Evolutionary conservation across 2,113 vertebrate genomes (phyloP).

Genomic region (Aphyosemion australe): DNA sequence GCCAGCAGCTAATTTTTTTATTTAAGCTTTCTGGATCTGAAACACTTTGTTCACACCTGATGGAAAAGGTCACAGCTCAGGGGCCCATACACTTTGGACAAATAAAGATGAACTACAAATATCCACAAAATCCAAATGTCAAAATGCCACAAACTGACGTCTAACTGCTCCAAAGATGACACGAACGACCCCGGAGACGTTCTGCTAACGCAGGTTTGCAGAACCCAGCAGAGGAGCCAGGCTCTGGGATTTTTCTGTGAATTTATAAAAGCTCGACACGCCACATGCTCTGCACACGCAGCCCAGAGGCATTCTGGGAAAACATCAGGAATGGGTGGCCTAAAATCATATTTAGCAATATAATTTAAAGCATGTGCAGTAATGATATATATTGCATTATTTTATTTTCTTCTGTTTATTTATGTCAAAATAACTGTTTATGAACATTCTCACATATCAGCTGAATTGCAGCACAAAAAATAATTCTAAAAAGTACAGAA

Average conservation of each 20-base stretch:
- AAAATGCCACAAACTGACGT: background rate
- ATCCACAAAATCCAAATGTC: too few species aligned
- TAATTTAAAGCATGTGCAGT: too few species aligned
- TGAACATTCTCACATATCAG: too few species aligned
- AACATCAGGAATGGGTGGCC: background rate
- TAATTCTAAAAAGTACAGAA: too few species aligned
- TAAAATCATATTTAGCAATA: too few species aligned
- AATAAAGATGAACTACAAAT: background rate
- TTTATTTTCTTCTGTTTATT: too few species aligned
- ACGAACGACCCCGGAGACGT: slow-evolving; percentile 20
- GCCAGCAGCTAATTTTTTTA: too few species aligned
- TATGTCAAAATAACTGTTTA: too few species aligned
- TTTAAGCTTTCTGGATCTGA: background rate
- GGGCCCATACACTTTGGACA: slow-evolving; percentile 3
- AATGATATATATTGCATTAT: too few species aligned
- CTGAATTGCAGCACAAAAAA: too few species aligned
- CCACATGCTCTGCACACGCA: slow-evolving; percentile 11
- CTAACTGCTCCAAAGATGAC: background rate
- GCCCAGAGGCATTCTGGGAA: slow-evolving; percentile 6
- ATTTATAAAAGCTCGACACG: slow-evolving; percentile 40
- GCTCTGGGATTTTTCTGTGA: slow-evolving; percentile 41
- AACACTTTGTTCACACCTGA: too few species aligned
- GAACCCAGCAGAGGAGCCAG: slow-evolving; percentile 24
- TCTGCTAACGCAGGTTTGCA: slow-evolving; percentile 46
- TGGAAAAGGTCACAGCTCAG: background rate